Evolutionary conservation across 2,113 vertebrate species (phyloP).

Genomic region (Chrysemys picta): DNA sequence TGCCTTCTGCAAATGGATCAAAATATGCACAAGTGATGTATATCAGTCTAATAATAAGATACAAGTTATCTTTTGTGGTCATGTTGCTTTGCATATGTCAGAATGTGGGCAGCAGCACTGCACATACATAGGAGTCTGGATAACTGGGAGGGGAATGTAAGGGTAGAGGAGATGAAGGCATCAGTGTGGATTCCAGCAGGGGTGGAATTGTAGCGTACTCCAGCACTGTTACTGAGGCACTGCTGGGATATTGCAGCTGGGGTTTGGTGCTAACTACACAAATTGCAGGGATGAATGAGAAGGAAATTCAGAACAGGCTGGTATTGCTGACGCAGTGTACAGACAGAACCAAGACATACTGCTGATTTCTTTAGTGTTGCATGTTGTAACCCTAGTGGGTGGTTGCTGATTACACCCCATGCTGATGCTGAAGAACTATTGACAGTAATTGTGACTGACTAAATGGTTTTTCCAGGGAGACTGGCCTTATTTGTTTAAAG

Average conservation of each 20-base stretch:
- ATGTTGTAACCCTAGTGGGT: not conserved
- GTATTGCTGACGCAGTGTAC: not conserved
- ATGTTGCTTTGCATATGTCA: not conserved
- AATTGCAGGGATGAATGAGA: not conserved
- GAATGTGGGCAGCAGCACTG: not conserved
- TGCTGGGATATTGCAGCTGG: not conserved
- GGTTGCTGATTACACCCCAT: not conserved
- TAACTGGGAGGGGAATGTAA: not conserved
- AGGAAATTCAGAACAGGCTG: not conserved
- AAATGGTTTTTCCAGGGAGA: slow-evolving; percentile 1
- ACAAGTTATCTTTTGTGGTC: fast-evolving
- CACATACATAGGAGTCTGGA: not conserved
- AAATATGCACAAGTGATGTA: not conserved
- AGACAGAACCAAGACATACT: not conserved
- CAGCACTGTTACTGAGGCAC: not conserved
- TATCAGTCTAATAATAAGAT: not conserved
- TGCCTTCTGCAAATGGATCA: not conserved
- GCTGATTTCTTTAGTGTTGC: not conserved
- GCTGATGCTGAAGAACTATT: not conserved
- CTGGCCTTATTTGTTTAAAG: slow-evolving; percentile 4
- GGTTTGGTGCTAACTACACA: not conserved
- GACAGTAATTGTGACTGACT: not conserved
- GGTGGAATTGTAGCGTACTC: not conserved
- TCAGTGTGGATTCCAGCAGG: not conserved
- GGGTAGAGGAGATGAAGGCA: slow-evolving; percentile 6